These are phyloP conservation scores for Pangasius djambal DNA, from an alignment of 2,797 vertebrate species.

Conservation along the genomic window DNA sequence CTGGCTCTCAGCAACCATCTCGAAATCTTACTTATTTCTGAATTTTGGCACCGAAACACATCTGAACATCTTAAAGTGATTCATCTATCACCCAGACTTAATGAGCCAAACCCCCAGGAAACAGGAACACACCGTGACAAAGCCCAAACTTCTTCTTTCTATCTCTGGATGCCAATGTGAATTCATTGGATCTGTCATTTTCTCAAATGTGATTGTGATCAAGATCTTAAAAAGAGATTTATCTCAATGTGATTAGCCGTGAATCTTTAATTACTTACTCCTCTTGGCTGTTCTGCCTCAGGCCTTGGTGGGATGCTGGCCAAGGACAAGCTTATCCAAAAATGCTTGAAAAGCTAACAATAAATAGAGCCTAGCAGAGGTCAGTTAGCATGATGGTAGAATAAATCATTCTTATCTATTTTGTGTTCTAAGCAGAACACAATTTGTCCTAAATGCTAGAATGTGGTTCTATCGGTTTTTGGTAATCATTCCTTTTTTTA, in stretches of 20 bases:
- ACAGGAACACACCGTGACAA: background rate
- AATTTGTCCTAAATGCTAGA: background rate
- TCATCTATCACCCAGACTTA: background rate
- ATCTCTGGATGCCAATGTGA: background rate
- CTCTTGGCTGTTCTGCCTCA: background rate
- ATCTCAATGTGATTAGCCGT: background rate
- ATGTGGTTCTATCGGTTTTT: background rate
- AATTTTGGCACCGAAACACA: background rate
- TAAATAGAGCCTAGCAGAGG: background rate
- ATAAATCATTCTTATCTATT: background rate
- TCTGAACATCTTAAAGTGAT: background rate
- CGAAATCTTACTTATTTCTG: background rate
- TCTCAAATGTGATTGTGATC: background rate
- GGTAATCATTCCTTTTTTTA: background rate
- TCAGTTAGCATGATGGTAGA: background rate
- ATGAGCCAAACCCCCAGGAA: background rate
- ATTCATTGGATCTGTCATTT: background rate
- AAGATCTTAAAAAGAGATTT: background rate
- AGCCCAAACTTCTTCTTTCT: background rate
- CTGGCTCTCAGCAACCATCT: background rate
- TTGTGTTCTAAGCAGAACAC: background rate
- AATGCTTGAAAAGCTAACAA: background rate
- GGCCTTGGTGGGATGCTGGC: background rate
- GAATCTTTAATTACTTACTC: slow-evolving; percentile 4
- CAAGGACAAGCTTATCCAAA: background rate